phyloP scores from a whole-genome alignment of 2,113 vertebrate genomes.

The Colinus virginianus region DNA sequence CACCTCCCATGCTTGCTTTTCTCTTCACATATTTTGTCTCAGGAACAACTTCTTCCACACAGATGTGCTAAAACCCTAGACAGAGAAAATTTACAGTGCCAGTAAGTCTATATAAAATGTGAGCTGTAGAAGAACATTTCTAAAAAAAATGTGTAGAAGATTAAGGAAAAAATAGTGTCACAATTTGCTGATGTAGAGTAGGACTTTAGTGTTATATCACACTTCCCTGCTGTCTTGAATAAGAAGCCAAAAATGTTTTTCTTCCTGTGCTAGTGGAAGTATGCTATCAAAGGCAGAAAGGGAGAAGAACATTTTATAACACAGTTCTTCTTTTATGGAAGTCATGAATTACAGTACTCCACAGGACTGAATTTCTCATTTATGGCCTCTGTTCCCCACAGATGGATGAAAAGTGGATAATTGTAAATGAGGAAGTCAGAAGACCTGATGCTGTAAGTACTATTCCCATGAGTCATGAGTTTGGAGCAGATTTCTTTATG shows the following conservation, averaged over 20 bases:
- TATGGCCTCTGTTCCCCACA: constrained; percentile 40
- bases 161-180: background rate
- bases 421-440: constrained; percentile 51
- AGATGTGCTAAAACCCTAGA: background rate
- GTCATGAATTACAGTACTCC: background rate
- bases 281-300: background rate
- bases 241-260: background rate
- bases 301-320: background rate
- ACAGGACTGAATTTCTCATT: constrained; percentile 34
- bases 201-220: background rate
- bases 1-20: background rate
- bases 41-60: background rate
- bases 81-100: background rate
- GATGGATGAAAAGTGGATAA: constrained; percentile 54
- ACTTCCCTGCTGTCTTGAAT: background rate
- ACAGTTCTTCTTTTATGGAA: background rate
- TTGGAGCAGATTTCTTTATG: background rate
- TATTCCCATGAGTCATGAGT: constrained; percentile 19
- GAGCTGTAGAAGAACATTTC: background rate
- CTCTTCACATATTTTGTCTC: background rate
- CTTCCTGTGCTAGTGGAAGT: background rate
- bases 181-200: background rate
- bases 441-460: constrained; percentile 39
- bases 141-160: background rate
- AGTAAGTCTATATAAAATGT: background rate